These are phyloP conservation scores for Sterna hirundo DNA, from an alignment of 2,113 vertebrate genomes.

Conservation along the genomic window DNA sequence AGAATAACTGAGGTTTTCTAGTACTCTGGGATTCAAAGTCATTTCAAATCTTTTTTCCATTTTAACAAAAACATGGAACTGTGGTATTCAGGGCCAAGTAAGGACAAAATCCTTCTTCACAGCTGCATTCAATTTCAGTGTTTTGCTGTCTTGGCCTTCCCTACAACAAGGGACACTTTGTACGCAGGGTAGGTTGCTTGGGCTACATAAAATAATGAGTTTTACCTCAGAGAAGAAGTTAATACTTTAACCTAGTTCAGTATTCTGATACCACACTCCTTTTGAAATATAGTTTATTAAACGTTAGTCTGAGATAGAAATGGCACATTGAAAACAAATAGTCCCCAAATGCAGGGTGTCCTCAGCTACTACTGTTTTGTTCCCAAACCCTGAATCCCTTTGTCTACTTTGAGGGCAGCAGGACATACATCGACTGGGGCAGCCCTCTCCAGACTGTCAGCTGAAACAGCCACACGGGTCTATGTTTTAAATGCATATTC, in stretches of 20 bases:
- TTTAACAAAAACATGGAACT: background rate
- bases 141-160: background rate
- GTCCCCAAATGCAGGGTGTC: background rate
- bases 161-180: background rate
- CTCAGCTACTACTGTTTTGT: background rate
- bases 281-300: background rate
- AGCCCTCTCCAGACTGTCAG: background rate
- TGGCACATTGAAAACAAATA: background rate
- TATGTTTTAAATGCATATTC: background rate
- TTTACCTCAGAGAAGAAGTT: background rate
- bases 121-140: background rate
- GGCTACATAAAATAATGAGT: background rate
- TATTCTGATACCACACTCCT: background rate
- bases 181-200: background rate
- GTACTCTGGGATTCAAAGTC: background rate
- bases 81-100: background rate
- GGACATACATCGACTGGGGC: background rate
- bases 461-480: background rate
- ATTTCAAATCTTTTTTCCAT: background rate
- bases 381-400: background rate
- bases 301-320: background rate
- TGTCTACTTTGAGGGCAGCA: background rate
- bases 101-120: background rate
- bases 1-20: fast-evolving
- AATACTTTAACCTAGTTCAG: background rate